Evolutionary conservation across 92 coral and sea anemone species (phyloP), one percentile per base, ranked within the genome.

Genomic region (Paramuricea clavata): DNA sequence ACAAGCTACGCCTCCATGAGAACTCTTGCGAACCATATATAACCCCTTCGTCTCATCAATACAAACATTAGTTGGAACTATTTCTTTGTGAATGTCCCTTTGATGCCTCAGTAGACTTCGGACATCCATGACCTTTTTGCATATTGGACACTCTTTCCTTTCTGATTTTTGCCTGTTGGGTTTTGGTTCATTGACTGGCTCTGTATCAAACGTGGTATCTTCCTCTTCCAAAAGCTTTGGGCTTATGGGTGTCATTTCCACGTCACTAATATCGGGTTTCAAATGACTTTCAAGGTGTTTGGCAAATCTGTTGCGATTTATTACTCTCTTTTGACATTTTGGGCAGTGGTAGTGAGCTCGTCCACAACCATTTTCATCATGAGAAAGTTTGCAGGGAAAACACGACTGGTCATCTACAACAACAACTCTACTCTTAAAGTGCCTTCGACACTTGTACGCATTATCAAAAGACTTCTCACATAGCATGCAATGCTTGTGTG

Each of bases 21-120:
- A 69, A 34, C 87, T 89, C 62, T 80, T 80, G 26, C 87, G 70
- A 0, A 90, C 85, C 49, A 85, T 68, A 80, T 85, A 85, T 5
- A 86, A 17, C 33, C 90, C 93, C 35, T 42, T 64, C 27, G 25
- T 67, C 25, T 60, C 77, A 76, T 90, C 90, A 7, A 80, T 83
- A 22, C 87, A 74, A 74, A 43, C 35, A 47, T 49, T 64, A n/a
- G 32, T 65, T n/a, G 79, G 56, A 23, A 30, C 10, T 27, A 62
- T 79, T 17, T 34, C 21, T 0, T 32, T 81, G 36, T 85, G 92
- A 12, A 68, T 52, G 31, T 67, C 79, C 50, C 67, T 72, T 62
- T 86, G 78, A 52, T 87, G 93, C 33, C 93, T 69, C 36, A 49
- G 77, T 50, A 90, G 42, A 56, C 91, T 82, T 64, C 79, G 77